phyloP scores from a whole-genome alignment of 2,888 invertebrate genomes.

The Drosophila sordidula region DNA sequence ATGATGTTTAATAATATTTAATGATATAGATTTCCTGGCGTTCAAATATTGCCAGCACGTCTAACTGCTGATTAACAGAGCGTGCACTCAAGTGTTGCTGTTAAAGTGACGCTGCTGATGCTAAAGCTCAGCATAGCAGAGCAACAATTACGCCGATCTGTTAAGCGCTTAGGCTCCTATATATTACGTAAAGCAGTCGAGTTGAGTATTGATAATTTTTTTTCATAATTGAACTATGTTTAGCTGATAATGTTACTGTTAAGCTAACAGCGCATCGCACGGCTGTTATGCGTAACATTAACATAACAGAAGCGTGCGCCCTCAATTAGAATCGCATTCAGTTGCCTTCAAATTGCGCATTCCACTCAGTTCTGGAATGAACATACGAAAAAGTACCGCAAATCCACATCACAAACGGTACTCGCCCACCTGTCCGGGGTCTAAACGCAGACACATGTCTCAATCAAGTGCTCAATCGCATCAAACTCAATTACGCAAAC shows the following conservation, averaged over 20 bases:
- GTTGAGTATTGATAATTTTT: background rate
- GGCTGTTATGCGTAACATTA: conserved; percentile 1
- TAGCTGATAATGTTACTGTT: background rate
- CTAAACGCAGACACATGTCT: conserved; percentile 13
- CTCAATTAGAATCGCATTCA: conserved; percentile 1
- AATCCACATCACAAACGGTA: background rate
- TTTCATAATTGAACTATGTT: background rate
- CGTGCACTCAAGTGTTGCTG: background rate
- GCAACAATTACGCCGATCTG: background rate
- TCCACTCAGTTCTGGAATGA: background rate
- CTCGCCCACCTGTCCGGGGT: conserved; percentile 8
- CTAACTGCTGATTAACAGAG: conserved; percentile 6
- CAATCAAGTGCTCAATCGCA: conserved; percentile 33
- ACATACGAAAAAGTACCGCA: background rate
- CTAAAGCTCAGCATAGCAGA: background rate
- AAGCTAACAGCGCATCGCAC: background rate
- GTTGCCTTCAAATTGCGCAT: background rate
- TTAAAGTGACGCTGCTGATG: background rate
- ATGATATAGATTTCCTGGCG: conserved; percentile 6
- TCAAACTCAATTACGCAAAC: conserved; percentile 44
- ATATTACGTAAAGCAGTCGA: background rate
- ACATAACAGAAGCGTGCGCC: too few relatives aligned
- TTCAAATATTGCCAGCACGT: background rate
- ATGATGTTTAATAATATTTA: conserved; percentile 37
- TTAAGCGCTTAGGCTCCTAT: background rate